Conservation (phyloP, 2,113 vertebrate genomes). For the Tympanuchus pallidicinctus region DNA sequence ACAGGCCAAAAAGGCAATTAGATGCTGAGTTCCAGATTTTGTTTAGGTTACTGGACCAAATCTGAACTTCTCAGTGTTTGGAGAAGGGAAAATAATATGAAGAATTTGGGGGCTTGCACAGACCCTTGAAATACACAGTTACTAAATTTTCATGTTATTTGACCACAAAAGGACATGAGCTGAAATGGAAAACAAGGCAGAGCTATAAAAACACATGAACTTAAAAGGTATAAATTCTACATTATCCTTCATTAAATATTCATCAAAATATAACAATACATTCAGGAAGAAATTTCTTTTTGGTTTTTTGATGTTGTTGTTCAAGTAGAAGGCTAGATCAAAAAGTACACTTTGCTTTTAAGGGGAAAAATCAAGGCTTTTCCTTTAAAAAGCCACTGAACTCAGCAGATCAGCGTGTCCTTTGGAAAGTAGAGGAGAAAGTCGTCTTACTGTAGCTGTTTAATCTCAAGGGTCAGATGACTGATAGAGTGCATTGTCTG, state of each 20-base stretch:
- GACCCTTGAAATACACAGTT: background rate
- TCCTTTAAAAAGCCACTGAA: background rate
- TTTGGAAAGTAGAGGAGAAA: slow-evolving; percentile 66
- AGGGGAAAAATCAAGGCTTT: background rate
- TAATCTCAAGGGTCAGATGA: slow-evolving; percentile 87
- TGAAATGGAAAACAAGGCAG: background rate
- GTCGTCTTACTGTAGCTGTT: slow-evolving; percentile 67
- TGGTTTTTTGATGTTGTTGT: background rate
- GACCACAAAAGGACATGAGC: background rate
- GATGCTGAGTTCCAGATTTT: background rate
- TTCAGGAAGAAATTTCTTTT: background rate
- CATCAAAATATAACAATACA: background rate
- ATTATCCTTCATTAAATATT: background rate
- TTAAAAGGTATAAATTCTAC: background rate
- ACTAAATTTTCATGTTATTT: background rate
- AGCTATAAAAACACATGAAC: background rate
- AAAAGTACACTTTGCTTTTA: background rate
- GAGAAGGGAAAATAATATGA: background rate
- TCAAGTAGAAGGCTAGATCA: background rate
- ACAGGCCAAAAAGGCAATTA: slow-evolving; percentile 2
- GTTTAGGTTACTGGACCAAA: background rate
- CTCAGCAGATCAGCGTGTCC: background rate
- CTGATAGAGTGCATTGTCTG: slow-evolving; percentile 88
- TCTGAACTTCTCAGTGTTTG: background rate
- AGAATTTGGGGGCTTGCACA: background rate